Base-by-base conservation (phyloP, 2,888 invertebrate species). In the Lingula anatina region DNA sequence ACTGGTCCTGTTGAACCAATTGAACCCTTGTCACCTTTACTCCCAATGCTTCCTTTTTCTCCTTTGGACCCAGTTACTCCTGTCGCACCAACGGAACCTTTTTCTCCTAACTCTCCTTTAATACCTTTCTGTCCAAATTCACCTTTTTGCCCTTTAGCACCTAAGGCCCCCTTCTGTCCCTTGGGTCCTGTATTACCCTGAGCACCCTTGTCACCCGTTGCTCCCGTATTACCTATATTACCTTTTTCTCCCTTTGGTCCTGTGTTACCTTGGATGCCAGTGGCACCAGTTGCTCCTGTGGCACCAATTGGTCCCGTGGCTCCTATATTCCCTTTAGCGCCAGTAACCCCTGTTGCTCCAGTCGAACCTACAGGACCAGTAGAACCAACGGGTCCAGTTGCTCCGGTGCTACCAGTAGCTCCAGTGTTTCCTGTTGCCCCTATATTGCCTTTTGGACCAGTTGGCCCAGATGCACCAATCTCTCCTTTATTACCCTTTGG, bases 401-500 rank as follows among this genome's bases (percentile, higher is more conserved):
- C 24, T 15, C 47, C 44, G 9, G 47, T 36, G 40, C 23, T 12
- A 7, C 53, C 53, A 23, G 23, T 15, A 39, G 26, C 31, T 7
- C 55, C 57, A 12, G 40, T 35, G 15, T 21, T 40, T 37, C 61
- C 70, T 46, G 43, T 46, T 15, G 24, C n/a, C 15, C 47, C 35
- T 12, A 26, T 31, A 9, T 9, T 12, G 18, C 50, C 50, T 9
- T 9, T 20, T 23, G 23, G 23, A 38, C 50, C 50, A 23, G 40
- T 7, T 18, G 3, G 21, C 3, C 50, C 50, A 18, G 3, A 15
- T 9, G 37, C 84, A 20, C 72, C 72, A 40, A 64, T 50, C 27
- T 47, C 40, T 15, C 65, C 80, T 2, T 59, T 1, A 86, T 56
- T 62, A 61, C 55, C 51, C 15, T 40, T 20, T 20, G 15, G 84